These are phyloP conservation scores for Eupeodes latifasciatus DNA, from an alignment of 2,888 invertebrate genomes.

Conservation along the genomic window DNA sequence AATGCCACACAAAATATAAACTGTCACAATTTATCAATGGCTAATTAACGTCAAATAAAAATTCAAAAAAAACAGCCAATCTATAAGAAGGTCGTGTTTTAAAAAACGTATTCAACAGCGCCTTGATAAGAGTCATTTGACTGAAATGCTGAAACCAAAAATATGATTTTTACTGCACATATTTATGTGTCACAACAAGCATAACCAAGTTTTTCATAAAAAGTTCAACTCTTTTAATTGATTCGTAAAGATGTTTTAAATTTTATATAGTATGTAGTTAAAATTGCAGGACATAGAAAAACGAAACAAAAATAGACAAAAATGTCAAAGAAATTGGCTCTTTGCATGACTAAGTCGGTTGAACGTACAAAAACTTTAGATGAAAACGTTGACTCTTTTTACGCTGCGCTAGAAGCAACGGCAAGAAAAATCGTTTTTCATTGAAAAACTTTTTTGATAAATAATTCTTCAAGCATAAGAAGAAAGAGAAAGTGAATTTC, in stretches of 20 bases:
- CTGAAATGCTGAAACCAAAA: no score
- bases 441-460: slow-evolving; percentile 65
- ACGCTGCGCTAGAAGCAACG: slow-evolving; percentile 14
- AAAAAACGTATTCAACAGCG: no score
- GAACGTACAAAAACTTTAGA: slow-evolving; percentile 43
- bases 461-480: slow-evolving; percentile 38
- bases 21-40: no score
- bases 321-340: slow-evolving; percentile 42
- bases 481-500: slow-evolving; percentile 55
- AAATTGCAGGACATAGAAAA: slow-evolving; percentile 36
- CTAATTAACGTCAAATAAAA: no score
- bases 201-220: no score
- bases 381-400: slow-evolving; percentile 45
- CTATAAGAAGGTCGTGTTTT: no score
- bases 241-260: slow-evolving; percentile 53
- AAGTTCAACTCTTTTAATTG: slow-evolving; percentile 10
- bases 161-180: no score
- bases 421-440: slow-evolving; percentile 56
- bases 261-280: slow-evolving; percentile 20
- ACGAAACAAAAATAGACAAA: neutral
- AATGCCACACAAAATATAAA: no score
- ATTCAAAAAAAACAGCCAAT: no score
- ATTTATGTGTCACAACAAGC: no score
- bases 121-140: no score
- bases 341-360: slow-evolving; percentile 35